Conservation (phyloP, 1,140 invertebrate species). For the Stegodyphus dumicola region DNA sequence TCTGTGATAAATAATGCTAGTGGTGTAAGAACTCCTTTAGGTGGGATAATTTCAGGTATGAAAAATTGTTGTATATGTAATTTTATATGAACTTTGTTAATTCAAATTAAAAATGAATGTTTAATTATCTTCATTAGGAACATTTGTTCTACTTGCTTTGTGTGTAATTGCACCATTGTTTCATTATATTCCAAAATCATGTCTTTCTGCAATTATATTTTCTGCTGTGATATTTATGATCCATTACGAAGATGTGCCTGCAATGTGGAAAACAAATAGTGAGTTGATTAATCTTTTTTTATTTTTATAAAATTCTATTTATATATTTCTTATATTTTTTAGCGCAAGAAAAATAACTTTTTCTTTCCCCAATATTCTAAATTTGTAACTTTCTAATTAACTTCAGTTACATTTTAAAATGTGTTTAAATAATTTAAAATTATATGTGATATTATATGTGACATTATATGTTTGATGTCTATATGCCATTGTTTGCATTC, state of each 20-base stretch:
- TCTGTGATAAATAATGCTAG: constrained; percentile 94
- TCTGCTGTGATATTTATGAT: constrained; percentile 93
- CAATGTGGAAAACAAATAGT: constrained; percentile 87
- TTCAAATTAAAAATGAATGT: neutral
- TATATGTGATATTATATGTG: too few relatives aligned
- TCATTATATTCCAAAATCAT: constrained; percentile 87
- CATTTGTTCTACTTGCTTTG: constrained; percentile 81
- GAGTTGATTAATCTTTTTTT: neutral
- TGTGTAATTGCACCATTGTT: constrained; percentile 88
- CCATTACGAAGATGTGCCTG: constrained; percentile 85
- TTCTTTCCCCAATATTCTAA: too few relatives aligned
- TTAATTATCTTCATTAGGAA: constrained; percentile 72
- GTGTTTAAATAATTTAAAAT: too few relatives aligned
- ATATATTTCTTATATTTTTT: neutral
- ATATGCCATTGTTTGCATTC: too few relatives aligned
- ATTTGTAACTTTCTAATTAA: too few relatives aligned
- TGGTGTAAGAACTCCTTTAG: constrained; percentile 88
- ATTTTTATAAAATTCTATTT: too few relatives aligned
- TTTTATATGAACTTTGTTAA: neutral
- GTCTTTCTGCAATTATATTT: constrained; percentile 86
- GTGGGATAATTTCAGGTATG: constrained; percentile 87
- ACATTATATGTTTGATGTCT: too few relatives aligned
- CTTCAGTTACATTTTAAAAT: too few relatives aligned
- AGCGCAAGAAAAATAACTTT: too few relatives aligned
- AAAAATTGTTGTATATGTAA: neutral